phyloP scores from a whole-genome alignment of 92 coral and sea anemone species.

The Galaxea fascicularis region DNA sequence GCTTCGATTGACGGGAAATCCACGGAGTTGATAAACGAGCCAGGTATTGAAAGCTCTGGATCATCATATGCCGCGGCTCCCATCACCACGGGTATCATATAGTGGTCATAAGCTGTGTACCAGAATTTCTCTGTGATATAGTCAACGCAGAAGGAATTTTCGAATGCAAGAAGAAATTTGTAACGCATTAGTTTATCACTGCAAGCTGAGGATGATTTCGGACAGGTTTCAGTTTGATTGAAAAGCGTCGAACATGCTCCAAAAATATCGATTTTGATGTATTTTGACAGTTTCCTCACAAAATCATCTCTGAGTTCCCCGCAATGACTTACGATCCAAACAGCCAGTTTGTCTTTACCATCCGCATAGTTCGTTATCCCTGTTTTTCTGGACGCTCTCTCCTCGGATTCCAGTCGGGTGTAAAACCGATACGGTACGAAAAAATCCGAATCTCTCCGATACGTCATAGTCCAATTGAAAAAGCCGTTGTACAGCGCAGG shows the following conservation, averaged over 20 bases:
- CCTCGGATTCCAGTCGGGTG: conserved; percentile 47
- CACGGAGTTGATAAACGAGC: conserved; percentile 83
- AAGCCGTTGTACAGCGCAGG: conserved; percentile 62
- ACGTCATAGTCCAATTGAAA: conserved; percentile 98
- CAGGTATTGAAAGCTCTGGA: conserved; percentile 76
- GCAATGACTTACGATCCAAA: conserved; percentile 89
- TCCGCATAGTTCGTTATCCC: conserved; percentile 57
- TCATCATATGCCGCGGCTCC: conserved; percentile 80
- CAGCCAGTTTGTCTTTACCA: conserved; percentile 82
- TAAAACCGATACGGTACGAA: conserved; percentile 84
- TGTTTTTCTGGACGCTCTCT: conserved; percentile 1
- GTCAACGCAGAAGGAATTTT: conserved; percentile 81
- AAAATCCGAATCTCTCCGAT: conserved; percentile 89
- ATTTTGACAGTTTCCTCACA: conserved; percentile 65
- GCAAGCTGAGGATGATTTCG: conserved; percentile 46
- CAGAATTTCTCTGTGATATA: conserved; percentile 96
- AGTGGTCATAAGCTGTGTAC: conserved; percentile 67
- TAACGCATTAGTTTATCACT: conserved; percentile 53
- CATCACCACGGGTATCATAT: conserved; percentile 85
- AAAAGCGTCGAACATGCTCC: conserved; percentile 80
- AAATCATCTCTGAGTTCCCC: conserved; percentile 69
- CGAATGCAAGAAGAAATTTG: conserved; percentile 88
- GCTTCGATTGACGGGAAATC: conserved; percentile 78
- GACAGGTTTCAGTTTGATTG: conserved; percentile 68
- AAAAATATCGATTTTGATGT: conserved; percentile 74